Conservation (phyloP, 2,113 vertebrate species). For the Hippotragus niger region DNA sequence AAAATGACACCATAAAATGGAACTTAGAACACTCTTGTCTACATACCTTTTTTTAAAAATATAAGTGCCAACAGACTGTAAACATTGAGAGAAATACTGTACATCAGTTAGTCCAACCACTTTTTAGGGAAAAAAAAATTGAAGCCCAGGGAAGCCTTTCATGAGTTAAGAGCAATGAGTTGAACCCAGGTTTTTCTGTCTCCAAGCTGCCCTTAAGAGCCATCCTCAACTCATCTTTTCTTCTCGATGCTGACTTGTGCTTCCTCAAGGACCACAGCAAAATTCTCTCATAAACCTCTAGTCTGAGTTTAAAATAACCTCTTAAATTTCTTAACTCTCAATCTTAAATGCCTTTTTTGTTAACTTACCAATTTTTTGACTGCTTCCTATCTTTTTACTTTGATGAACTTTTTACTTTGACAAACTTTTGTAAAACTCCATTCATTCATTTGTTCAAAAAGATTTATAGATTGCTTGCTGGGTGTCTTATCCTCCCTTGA, state of each 20-base stretch:
- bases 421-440: not conserved
- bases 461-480: no score
- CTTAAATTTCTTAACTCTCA: not conserved
- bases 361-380: not conserved
- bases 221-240: not conserved
- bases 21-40: not conserved
- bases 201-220: not conserved
- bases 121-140: not conserved
- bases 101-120: not conserved
- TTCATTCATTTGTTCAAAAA: not conserved
- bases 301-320: not conserved
- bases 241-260: not conserved
- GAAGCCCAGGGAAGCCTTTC: not conserved
- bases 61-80: not conserved
- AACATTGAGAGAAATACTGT: not conserved
- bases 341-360: not conserved
- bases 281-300: not conserved
- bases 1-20: not conserved
- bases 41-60: not conserved
- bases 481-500: rapidly evolving
- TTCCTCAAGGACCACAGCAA: not conserved
- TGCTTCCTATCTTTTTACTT: not conserved
- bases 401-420: not conserved
- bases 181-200: not conserved
- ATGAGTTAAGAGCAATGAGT: not conserved